These are phyloP conservation scores for Pollenia angustigena DNA, from an alignment of 2,888 invertebrate species.

Conservation along the genomic window DNA sequence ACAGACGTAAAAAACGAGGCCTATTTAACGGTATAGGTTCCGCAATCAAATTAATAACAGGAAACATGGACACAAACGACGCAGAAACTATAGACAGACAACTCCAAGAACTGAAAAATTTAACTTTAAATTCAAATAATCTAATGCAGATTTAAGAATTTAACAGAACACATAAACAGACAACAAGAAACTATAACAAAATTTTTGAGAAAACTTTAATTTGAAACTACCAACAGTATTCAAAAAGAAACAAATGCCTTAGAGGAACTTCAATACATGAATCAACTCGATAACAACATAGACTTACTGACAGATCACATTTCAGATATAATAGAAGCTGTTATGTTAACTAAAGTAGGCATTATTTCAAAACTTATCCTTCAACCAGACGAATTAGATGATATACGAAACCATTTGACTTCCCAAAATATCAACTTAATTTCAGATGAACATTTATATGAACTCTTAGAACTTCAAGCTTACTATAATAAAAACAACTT, in stretches of 20 bases:
- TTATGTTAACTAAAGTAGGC: constrained; percentile 28
- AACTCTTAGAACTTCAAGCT: constrained; percentile 7
- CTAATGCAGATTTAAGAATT: constrained; percentile 8
- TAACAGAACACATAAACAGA: too few species aligned
- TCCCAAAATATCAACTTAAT: too few species aligned
- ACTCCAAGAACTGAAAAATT: neutral
- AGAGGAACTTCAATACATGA: neutral
- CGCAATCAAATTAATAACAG: constrained; percentile 1
- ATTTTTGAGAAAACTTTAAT: constrained; percentile 13
- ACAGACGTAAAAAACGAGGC: constrained; percentile 4
- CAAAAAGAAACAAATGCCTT: neutral
- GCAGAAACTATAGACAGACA: constrained; percentile 5
- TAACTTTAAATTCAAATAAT: neutral
- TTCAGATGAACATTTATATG: too few species aligned
- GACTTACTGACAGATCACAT: constrained; percentile 56
- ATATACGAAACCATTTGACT: too few species aligned
- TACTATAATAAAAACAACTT: constrained; percentile 20
- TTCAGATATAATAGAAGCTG: constrained; percentile 39
- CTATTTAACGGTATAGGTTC: constrained; percentile 5
- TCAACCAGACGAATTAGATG: too few species aligned
- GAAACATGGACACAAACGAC: too few species aligned
- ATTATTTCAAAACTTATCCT: neutral
- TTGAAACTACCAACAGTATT: neutral
- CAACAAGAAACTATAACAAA: constrained; percentile 19
- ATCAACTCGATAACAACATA: constrained; percentile 57